Evolutionary conservation across 2,113 vertebrate genomes (phyloP).

Genomic region (Cephalopholis sonnerati): DNA sequence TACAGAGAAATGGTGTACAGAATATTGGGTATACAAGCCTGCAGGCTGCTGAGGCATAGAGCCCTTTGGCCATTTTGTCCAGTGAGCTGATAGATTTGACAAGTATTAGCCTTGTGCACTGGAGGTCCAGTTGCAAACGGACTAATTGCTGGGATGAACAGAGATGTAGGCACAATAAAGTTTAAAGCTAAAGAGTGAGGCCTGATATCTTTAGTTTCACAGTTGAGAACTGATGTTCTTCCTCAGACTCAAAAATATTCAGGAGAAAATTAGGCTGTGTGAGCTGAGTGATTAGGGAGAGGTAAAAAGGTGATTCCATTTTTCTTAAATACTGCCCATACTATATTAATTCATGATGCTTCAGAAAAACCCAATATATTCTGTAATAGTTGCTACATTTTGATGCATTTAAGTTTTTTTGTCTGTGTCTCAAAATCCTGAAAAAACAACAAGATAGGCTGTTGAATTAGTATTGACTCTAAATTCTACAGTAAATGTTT

Average conservation of each 20-base stretch:
- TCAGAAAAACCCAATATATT: no score
- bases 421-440: no score
- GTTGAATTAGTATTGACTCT: neutral
- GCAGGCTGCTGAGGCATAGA: neutral
- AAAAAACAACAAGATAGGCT: no score
- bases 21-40: neutral
- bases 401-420: no score
- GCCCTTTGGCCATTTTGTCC: slow-evolving; percentile 3
- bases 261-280: no score
- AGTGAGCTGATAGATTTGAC: neutral
- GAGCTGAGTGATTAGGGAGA: no score
- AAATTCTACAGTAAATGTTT: neutral
- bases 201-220: neutral
- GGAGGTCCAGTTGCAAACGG: neutral
- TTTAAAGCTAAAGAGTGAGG: neutral
- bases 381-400: no score
- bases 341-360: no score
- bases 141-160: neutral
- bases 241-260: no score
- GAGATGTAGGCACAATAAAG: neutral
- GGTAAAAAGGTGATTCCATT: no score
- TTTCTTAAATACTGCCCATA: no score
- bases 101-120: neutral
- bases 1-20: neutral
- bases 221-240: no score